Evolutionary conservation across 2,797 vertebrate species (phyloP), one percentile per base, ranked within the genome.

Genomic region (Macrochelys suwanniensis): DNA sequence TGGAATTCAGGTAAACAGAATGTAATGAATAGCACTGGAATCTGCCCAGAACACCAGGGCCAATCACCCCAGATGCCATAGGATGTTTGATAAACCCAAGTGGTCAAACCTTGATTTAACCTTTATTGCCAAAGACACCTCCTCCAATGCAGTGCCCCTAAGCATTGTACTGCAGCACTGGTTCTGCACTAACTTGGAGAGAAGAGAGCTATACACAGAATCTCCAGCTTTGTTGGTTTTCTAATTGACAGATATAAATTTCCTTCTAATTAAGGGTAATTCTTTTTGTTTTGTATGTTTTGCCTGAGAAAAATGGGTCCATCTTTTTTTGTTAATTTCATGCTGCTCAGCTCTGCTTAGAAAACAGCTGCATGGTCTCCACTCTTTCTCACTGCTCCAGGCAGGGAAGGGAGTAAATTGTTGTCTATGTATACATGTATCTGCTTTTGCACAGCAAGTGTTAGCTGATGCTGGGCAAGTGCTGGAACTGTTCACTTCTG

Each of bases 381-480:
- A 56, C n/a, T 71, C 71, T 84, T 88, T 61, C 50, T 45, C 28
- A 45, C 37, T 82, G 68, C 50, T 68, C 21, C 50, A 86, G 33
- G 79, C 57, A 78, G 79, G 16, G 25, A 54, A 87, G 85, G 42
- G 5, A 33, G 45, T 57, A 5, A 74, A 61, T 68, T 83, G 89
- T 65, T 94, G 82, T 91, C 82, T 82, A 2, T 10, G 3, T 21
- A 25, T 76, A 61, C 83, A 94, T 92, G 78, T 79, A 59, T 68
- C 82, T 89, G 61, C 76, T 84, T 42, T 86, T 89, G 91, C 82
- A 89, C 49, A 61, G 54, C 54, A 54, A 25, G 54, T 90, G 94
- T 8, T 2, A 57, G 78, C 78, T 3, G 0, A 51, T 89, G n/a
- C 74, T 90, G 93, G 54, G 78, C 19, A 80, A 42, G 80, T 42